Evolutionary conservation across 2,888 invertebrate genomes (phyloP).

Genomic region (Mamestra brassicae): DNA sequence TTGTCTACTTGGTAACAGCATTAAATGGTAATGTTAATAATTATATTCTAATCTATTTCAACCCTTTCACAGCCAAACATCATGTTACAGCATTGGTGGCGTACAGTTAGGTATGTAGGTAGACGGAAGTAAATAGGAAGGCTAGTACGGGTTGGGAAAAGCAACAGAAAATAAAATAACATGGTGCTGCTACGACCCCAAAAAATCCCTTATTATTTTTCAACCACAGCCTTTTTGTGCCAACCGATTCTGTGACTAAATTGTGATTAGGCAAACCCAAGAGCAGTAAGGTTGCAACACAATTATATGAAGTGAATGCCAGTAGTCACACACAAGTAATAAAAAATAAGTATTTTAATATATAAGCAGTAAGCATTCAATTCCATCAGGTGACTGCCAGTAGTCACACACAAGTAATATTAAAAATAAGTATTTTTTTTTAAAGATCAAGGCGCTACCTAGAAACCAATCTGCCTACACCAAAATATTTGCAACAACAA

Average conservation of each 20-base stretch:
- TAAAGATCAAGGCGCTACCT: not conserved
- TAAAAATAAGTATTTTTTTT: too few species aligned
- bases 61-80: not conserved
- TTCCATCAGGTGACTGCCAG: not conserved
- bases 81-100: not conserved
- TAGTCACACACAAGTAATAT: too few species aligned
- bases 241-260: not conserved
- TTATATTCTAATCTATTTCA: too few species aligned
- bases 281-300: not conserved
- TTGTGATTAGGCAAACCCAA: not conserved
- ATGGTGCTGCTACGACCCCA: not conserved
- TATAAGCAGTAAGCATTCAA: not conserved
- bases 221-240: not conserved
- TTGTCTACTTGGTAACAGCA: not conserved
- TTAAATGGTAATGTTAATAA: too few species aligned
- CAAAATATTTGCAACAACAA: slow-evolving; percentile 28
- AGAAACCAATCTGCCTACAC: not conserved
- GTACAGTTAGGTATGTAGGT: not conserved
- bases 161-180: too few species aligned
- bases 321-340: not conserved
- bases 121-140: too few species aligned
- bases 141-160: too few species aligned
- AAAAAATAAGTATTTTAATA: too few species aligned
- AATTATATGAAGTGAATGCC: not conserved
- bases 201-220: not conserved